Base-by-base conservation (phyloP, 2,797 vertebrate genomes). In the Buphagus erythrorhynchus region DNA sequence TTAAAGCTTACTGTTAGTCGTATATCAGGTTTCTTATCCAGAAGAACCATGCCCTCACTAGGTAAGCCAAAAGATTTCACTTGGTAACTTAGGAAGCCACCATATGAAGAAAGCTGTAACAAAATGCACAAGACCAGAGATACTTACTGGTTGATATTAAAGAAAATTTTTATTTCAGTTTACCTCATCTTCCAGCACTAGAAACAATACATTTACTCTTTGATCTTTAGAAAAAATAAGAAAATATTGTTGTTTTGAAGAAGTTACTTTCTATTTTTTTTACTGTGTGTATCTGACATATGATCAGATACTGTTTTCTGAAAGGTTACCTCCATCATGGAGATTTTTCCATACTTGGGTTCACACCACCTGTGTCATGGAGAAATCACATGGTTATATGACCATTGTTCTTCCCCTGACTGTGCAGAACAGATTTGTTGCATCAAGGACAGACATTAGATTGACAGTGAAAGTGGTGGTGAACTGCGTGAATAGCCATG, bases 21-120 rank as follows among this genome's bases (percentile, higher is more conserved):
- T 66, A 99, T 95, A 75, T 99, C 99, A 4, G 99, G 98, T 58
- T 95, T 97, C 91, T 98, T 98, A 77, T 98, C 98, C 92, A 99
- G 96, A 58, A 98, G 98, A 93, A 86, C 88, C 99, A 99, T 99
- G 35, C 99, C 99, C 95, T 99, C 99, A 13, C 97, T 98, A 67
- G 99, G 99, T 77, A 99, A 98, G 35, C 99, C 99, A 75, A 99
- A 99, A 19, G 99, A 99, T 97, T 99, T 99, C 83, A 98, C 96
- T 95, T 99, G 99, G 92, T 99, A 99, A 49, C 98, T 99, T 62
- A 99, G 98, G 96, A 97, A 99, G 59, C 99, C 99, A 21, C 99
- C 99, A 5, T 99, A 99, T 1, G 99, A 99, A 33, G 99, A 99
- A 95, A 99, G 98, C 99, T 99, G 69, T 40, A 97, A 94, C 8